These are phyloP conservation scores for Hippotragus niger DNA, from an alignment of 2,113 vertebrate species.

Conservation along the genomic window DNA sequence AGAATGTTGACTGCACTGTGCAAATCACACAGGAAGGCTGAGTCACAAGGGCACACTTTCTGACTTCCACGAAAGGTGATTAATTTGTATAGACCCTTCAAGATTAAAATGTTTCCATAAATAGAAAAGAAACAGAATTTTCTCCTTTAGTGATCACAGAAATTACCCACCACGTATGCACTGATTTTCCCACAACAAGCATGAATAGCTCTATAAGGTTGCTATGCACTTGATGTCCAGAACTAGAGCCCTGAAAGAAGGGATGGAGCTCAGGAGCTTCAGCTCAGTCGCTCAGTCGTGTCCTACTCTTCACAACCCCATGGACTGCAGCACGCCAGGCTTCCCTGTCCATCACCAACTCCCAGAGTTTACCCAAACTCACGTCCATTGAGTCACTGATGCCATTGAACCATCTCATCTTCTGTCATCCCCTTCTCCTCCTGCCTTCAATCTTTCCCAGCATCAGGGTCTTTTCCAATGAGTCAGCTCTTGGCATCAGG, in stretches of 20 bases:
- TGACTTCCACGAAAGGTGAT: conserved; percentile 46
- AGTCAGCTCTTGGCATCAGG: neutral
- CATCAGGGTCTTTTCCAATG: neutral
- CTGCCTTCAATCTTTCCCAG: neutral
- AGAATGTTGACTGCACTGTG: neutral
- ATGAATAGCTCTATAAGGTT: neutral
- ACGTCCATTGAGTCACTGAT: neutral
- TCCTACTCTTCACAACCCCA: neutral
- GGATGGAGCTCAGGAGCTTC: neutral
- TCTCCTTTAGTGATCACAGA: neutral
- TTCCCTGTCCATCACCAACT: neutral
- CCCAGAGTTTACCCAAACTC: neutral
- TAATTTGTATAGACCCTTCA: neutral
- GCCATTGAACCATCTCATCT: neutral
- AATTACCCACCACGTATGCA: neutral
- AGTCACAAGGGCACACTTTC: neutral
- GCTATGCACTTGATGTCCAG: no score
- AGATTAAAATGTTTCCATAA: neutral
- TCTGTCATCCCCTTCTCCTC: neutral
- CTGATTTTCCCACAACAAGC: neutral
- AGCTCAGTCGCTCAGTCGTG: accelerated
- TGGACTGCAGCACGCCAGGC: neutral
- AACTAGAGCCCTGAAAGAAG: neutral
- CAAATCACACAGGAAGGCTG: neutral
- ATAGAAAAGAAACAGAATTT: conserved; percentile 8